Percentiles rank a stretch among this genome's conserved stretches.
phyloP scores from a whole-genome alignment of 2,888 invertebrate genomes.

The Drosophila greeni region DNA sequence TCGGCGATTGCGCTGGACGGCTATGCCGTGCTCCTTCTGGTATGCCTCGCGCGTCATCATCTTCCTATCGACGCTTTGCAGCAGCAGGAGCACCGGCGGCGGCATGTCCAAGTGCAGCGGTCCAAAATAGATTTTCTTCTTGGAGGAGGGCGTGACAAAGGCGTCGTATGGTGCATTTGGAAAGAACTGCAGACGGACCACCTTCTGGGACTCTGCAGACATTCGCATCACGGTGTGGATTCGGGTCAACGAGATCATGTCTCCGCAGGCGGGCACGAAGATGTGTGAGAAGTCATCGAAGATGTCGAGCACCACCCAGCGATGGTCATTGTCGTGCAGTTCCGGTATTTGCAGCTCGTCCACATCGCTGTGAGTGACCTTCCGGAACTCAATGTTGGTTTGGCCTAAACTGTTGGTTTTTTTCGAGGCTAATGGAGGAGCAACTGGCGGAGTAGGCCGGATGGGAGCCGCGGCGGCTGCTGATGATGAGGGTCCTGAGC shows the following conservation, averaged over 20 bases:
- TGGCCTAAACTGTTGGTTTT: slow-evolving; percentile 33
- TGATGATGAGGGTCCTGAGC: slow-evolving; percentile 2
- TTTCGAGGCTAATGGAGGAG: not conserved
- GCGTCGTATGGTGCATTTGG: slow-evolving; percentile 74
- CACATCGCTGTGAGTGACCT: slow-evolving; percentile 64
- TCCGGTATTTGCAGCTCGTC: slow-evolving; percentile 73
- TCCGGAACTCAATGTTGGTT: slow-evolving; percentile 72
- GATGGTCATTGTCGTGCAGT: slow-evolving; percentile 64
- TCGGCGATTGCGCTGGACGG: slow-evolving; percentile 45
- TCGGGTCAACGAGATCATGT: slow-evolving; percentile 75
- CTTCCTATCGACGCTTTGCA: slow-evolving; percentile 76
- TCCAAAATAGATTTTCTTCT: slow-evolving; percentile 77
- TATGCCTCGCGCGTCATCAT: slow-evolving; percentile 78
- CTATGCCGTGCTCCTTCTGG: slow-evolving; percentile 70
- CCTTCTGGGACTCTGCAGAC: slow-evolving; percentile 66
- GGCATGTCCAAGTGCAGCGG: slow-evolving; percentile 66
- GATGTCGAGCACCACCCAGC: slow-evolving; percentile 77
- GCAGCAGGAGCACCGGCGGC: slow-evolving; percentile 72
- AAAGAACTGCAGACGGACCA: slow-evolving; percentile 76
- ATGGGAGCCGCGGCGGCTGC: no score
- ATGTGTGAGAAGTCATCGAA: slow-evolving; percentile 78
- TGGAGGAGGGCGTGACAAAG: slow-evolving; percentile 73
- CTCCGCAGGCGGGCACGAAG: slow-evolving; percentile 76
- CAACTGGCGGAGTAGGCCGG: not conserved
- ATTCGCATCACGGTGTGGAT: slow-evolving; percentile 75